phyloP scores from a whole-genome alignment of 1,140 invertebrate species.

The Plutomurus gul region DNA sequence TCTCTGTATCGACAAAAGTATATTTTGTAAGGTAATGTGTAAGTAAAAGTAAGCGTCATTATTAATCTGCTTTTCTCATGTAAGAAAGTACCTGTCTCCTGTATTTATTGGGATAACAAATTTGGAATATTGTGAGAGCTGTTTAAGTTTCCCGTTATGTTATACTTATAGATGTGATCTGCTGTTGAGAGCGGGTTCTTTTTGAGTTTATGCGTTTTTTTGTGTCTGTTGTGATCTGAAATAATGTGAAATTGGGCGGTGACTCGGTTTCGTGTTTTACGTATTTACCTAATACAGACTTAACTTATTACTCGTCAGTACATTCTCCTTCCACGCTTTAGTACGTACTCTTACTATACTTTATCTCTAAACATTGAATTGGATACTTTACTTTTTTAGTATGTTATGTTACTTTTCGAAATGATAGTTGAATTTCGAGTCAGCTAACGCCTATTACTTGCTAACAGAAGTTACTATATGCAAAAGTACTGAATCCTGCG shows the following conservation, averaged over 20 bases:
- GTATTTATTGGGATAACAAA: background rate
- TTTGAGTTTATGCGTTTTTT: background rate
- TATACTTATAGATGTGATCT: background rate
- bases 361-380: too few relatives aligned
- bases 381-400: too few relatives aligned
- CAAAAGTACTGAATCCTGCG: too few relatives aligned
- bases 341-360: too few relatives aligned
- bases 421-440: too few relatives aligned
- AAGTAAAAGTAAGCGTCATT: background rate
- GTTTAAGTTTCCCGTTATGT: background rate
- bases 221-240: background rate
- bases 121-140: background rate
- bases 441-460: too few relatives aligned
- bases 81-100: background rate
- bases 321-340: too few relatives aligned
- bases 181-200: background rate
- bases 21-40: background rate
- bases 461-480: too few relatives aligned
- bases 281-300: background rate
- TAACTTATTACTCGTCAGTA: too few relatives aligned
- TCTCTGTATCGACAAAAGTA: too few relatives aligned
- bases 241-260: background rate
- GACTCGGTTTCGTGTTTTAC: background rate
- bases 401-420: too few relatives aligned
- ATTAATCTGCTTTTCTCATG: background rate